These are phyloP conservation scores for Antheraea pernyi DNA, from an alignment of 1,140 invertebrate genomes.

Conservation along the genomic window DNA sequence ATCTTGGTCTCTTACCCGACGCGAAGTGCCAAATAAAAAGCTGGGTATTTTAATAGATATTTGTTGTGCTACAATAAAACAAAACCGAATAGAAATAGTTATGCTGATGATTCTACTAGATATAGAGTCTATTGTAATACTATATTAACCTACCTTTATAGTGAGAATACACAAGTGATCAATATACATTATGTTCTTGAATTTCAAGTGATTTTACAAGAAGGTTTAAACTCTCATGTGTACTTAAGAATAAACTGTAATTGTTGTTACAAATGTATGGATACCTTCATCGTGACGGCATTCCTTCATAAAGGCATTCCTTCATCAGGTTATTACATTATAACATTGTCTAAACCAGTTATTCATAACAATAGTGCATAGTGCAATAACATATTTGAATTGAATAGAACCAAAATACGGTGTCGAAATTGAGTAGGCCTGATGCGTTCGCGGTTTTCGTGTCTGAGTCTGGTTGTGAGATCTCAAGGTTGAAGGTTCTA, in stretches of 20 bases:
- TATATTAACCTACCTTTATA: too few species aligned
- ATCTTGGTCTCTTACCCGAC: too few species aligned
- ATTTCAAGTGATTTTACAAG: too few species aligned
- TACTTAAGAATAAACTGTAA: background rate
- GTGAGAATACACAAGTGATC: too few species aligned
- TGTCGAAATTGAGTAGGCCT: background rate
- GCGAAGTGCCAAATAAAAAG: too few species aligned
- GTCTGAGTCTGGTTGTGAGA: background rate
- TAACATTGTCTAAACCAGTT: background rate
- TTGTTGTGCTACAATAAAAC: too few species aligned
- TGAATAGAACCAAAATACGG: background rate
- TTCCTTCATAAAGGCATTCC: conserved; percentile 3
- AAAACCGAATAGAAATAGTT: too few species aligned
- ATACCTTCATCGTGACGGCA: background rate
- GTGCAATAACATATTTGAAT: conserved; percentile 1
- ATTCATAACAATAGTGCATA: background rate
- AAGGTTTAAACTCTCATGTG: too few species aligned
- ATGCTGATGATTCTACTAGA: too few species aligned
- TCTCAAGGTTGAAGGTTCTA: background rate
- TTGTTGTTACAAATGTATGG: background rate
- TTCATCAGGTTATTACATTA: background rate
- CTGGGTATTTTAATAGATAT: too few species aligned
- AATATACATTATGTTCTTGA: too few species aligned
- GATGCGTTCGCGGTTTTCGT: background rate
- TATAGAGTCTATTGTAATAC: too few species aligned